A percentile compares a stretch with the other conserved stretches of the same genome.
phyloP scores from a whole-genome alignment of 2,113 vertebrate genomes.

The Tenrec ecaudatus region DNA sequence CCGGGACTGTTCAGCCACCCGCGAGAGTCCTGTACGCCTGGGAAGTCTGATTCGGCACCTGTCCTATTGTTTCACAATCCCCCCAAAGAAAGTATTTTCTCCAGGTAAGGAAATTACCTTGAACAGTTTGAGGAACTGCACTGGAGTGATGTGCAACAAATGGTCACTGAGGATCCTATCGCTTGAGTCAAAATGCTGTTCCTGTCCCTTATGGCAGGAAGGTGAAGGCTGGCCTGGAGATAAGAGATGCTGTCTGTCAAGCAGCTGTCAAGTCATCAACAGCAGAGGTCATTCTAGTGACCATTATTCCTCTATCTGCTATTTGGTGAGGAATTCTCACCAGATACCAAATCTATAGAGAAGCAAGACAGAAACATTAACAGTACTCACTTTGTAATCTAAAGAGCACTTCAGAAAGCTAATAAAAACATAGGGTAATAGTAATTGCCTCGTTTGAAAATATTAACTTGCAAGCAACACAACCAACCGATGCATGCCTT shows the following conservation, averaged over 20 bases:
- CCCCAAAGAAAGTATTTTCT: conserved; percentile 75
- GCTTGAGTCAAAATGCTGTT: conserved; percentile 61
- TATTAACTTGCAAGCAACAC: conserved; percentile 3
- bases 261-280: conserved; percentile 62
- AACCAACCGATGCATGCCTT: conserved; percentile 14
- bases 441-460: neutral
- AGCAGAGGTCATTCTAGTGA: conserved; percentile 78
- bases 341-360: neutral
- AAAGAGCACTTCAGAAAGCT: neutral
- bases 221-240: conserved; percentile 71
- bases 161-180: conserved; percentile 73
- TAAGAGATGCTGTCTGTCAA: conserved; percentile 70
- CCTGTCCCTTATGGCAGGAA: conserved; percentile 66
- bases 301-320: conserved; percentile 69
- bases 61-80: conserved; percentile 74
- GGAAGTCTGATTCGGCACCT: conserved; percentile 74
- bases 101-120: conserved; percentile 67
- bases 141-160: conserved; percentile 68
- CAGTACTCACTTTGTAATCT: conserved; percentile 2
- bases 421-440: neutral
- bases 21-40: conserved; percentile 60
- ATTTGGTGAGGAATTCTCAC: conserved; percentile 53
- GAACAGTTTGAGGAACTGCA: conserved; percentile 21
- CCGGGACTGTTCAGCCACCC: conserved; percentile 35
- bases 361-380: neutral